Percentiles rank a stretch among this genome's conserved stretches.
Conservation (phyloP, 1,140 invertebrate genomes). For the Spodoptera frugiperda region DNA sequence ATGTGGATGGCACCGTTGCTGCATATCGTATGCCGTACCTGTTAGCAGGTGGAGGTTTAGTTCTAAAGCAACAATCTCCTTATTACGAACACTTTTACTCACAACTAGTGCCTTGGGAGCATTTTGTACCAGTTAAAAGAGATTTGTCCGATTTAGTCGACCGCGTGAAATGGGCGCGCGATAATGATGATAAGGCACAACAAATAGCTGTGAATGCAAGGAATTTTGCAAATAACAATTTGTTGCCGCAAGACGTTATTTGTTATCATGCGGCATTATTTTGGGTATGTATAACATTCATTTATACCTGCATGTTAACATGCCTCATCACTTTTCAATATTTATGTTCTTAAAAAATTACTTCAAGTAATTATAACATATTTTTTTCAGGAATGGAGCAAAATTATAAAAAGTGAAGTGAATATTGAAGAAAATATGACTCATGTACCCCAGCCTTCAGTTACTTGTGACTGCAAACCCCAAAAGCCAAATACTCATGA, state of each 20-base stretch:
- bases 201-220: conserved; percentile 91
- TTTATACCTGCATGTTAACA: no score
- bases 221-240: conserved; percentile 91
- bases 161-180: conserved; percentile 92
- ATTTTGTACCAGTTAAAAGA: conserved; percentile 94
- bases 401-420: conserved; percentile 88
- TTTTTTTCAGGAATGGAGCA: conserved; percentile 89
- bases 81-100: conserved; percentile 98
- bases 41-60: conserved; percentile 93
- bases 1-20: conserved; percentile 98
- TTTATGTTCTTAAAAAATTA: conserved; percentile 18
- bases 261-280: conserved; percentile 96
- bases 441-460: conserved; percentile 88
- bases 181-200: conserved; percentile 91
- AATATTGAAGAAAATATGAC: conserved; percentile 91
- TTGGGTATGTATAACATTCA: conserved; percentile 83
- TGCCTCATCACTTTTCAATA: no score
- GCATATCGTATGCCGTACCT: conserved; percentile 98
- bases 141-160: conserved; percentile 94
- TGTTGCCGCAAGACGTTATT: conserved; percentile 94
- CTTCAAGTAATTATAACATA: conserved; percentile 4
- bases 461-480: conserved; percentile 82
- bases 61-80: conserved; percentile 96
- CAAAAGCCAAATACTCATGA: conserved; percentile 54
- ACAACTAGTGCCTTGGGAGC: conserved; percentile 90